phyloP scores from a whole-genome alignment of 1,140 invertebrate genomes.

The Temnothorax curvispinosus region DNA sequence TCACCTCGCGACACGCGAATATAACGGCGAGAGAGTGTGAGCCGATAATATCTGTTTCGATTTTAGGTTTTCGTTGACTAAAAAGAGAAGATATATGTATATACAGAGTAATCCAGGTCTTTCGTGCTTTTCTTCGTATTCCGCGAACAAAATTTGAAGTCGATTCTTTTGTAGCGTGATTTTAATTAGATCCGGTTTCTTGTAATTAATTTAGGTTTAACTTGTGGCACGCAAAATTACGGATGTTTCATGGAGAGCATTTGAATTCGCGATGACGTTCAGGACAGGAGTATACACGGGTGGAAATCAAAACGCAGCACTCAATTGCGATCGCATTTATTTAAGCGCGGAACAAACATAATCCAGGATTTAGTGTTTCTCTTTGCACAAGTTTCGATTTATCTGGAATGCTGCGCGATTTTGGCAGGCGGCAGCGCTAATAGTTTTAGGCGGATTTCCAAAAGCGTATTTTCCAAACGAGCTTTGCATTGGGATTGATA shows the following conservation, averaged over 20 bases:
- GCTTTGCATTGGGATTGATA: background rate
- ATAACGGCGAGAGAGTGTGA: constrained; percentile 29
- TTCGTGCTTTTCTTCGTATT: background rate
- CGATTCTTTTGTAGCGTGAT: background rate
- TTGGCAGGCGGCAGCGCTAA: constrained; percentile 10
- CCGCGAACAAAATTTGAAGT: background rate
- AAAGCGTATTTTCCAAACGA: constrained; percentile 12
- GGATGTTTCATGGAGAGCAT: background rate
- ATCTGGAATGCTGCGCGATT: background rate
- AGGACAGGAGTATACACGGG: background rate
- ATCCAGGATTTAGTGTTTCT: constrained; percentile 36
- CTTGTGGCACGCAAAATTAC: background rate
- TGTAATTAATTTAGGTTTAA: constrained; percentile 26
- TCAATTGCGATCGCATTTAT: constrained; percentile 45
- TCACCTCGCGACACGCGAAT: constrained; percentile 37
- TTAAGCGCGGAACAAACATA: constrained; percentile 30
- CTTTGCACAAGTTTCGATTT: constrained; percentile 15
- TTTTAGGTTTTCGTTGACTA: constrained; percentile 21
- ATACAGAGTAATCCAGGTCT: background rate
- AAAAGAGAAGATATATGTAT: background rate
- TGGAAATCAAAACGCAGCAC: background rate
- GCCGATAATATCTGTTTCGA: constrained; percentile 16
- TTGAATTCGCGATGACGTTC: background rate
- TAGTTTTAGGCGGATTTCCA: constrained; percentile 38
- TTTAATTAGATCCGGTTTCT: background rate